These are phyloP conservation scores for Pardalotus punctatus DNA, from an alignment of 2,113 vertebrate genomes.

Conservation along the genomic window DNA sequence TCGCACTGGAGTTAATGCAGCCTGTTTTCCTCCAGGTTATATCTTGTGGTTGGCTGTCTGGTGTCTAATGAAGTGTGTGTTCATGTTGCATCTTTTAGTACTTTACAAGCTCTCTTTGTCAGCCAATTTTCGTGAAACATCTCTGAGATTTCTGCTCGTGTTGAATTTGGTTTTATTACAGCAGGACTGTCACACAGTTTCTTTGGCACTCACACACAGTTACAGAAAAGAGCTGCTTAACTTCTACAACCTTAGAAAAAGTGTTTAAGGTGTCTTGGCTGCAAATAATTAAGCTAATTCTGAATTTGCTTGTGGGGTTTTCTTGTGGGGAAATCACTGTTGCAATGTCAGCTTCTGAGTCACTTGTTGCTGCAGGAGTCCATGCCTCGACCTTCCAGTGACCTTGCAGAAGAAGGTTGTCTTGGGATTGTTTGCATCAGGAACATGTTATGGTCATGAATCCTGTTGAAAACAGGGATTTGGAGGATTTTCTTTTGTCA, in stretches of 20 bases:
- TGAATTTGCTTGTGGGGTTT: background rate
- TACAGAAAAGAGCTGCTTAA: background rate
- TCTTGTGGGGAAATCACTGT: background rate
- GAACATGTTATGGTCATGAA: background rate
- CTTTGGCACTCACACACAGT: rapidly evolving
- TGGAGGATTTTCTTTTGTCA: background rate
- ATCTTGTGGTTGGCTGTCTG: background rate
- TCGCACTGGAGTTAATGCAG: background rate
- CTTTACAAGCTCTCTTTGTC: background rate
- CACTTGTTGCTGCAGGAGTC: rapidly evolving
- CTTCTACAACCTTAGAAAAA: background rate
- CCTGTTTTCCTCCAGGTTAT: background rate
- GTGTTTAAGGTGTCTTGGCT: background rate
- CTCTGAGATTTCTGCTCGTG: background rate
- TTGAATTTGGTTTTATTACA: background rate
- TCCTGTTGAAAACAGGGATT: background rate
- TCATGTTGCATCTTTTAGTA: background rate
- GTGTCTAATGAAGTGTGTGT: slow-evolving; percentile 14
- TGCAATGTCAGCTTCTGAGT: background rate
- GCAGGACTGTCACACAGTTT: background rate
- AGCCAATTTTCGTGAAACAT: background rate
- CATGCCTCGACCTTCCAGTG: rapidly evolving
- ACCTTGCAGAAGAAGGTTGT: background rate
- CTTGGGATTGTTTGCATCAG: background rate
- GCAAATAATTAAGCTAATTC: background rate